phyloP scores from a whole-genome alignment of 2,113 vertebrate species.

The Acanthisitta chloris region DNA sequence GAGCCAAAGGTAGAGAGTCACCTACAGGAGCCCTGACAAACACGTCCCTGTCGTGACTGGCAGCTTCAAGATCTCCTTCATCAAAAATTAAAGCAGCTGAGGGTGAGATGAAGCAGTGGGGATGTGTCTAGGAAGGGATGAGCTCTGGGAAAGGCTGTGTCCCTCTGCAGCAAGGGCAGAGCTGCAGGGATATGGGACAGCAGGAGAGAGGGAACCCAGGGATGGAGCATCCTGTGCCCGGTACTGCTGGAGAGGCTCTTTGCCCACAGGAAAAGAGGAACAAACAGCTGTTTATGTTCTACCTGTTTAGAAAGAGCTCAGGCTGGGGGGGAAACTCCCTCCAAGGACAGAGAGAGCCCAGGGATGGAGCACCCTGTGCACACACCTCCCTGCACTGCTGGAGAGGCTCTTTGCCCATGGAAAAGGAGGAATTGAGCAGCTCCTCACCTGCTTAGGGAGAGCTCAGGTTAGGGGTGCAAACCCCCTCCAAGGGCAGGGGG shows the following conservation, averaged over 20 bases:
- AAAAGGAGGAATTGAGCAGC: neutral
- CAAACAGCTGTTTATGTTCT: too few relatives aligned
- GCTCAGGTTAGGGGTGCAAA: too few relatives aligned
- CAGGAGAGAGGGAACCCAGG: neutral
- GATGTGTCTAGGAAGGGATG: accelerated
- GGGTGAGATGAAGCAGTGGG: neutral
- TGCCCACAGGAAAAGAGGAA: too few relatives aligned
- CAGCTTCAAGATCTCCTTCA: neutral
- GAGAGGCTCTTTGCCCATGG: neutral
- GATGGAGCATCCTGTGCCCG: too few relatives aligned
- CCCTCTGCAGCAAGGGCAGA: neutral
- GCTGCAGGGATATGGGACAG: neutral
- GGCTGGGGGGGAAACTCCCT: too few relatives aligned
- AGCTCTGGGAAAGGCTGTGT: neutral
- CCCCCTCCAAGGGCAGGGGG: too few relatives aligned
- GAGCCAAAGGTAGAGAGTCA: neutral
- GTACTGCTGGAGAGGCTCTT: too few relatives aligned
- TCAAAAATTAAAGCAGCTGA: neutral
- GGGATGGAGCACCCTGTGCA: neutral
- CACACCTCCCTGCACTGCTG: neutral
- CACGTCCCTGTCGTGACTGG: accelerated
- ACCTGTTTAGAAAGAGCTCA: too few relatives aligned
- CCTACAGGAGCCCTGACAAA: neutral
- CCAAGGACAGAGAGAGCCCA: too few relatives aligned
- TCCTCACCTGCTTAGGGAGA: neutral